A percentile compares a stretch with the other conserved stretches of the same genome.
Evolutionary conservation across 1,140 invertebrate genomes (phyloP).

Genomic region (Euglossa dilemma): DNA sequence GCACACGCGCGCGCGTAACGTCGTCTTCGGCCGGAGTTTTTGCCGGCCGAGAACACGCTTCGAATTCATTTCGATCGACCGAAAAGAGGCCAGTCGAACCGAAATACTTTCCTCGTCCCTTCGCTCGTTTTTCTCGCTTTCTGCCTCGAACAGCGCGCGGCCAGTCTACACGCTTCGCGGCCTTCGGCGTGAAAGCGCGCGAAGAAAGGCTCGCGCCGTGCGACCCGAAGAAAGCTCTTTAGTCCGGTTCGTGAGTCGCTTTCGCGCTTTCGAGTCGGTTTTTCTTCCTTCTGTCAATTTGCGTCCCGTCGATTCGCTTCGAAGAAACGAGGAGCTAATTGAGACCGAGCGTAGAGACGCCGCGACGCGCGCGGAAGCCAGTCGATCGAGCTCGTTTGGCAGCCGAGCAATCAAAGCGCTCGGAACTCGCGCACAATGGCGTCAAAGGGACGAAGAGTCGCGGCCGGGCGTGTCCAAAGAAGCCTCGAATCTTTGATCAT

Average conservation of each 20-base stretch:
- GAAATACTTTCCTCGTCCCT: constrained; percentile 8
- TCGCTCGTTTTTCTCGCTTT: neutral
- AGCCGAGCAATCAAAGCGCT: constrained; percentile 40
- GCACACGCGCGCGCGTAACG: neutral
- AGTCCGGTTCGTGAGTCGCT: neutral
- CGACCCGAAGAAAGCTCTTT: neutral
- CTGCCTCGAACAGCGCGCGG: neutral
- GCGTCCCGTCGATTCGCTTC: too few species aligned
- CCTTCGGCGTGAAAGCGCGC: neutral
- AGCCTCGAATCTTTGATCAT: constrained; percentile 43
- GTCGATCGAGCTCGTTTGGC: constrained; percentile 27
- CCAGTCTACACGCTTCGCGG: too few species aligned
- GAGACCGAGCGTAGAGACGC: neutral
- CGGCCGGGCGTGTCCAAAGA: constrained; percentile 7
- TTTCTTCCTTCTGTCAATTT: too few species aligned
- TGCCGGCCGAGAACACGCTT: neutral
- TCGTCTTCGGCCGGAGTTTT: constrained; percentile 5
- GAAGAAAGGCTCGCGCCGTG: neutral
- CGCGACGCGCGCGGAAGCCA: neutral
- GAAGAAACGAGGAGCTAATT: too few species aligned
- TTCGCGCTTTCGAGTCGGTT: neutral
- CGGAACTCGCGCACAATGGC: constrained; percentile 7
- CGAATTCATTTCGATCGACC: constrained; percentile 2
- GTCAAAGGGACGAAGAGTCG: constrained; percentile 39
- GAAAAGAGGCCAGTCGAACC: neutral